A percentile compares a stretch with the other conserved stretches of the same genome.
These are phyloP conservation scores for Chaetophractus vellerosus DNA, from an alignment of 2,797 vertebrate species.

Conservation along the genomic window DNA sequence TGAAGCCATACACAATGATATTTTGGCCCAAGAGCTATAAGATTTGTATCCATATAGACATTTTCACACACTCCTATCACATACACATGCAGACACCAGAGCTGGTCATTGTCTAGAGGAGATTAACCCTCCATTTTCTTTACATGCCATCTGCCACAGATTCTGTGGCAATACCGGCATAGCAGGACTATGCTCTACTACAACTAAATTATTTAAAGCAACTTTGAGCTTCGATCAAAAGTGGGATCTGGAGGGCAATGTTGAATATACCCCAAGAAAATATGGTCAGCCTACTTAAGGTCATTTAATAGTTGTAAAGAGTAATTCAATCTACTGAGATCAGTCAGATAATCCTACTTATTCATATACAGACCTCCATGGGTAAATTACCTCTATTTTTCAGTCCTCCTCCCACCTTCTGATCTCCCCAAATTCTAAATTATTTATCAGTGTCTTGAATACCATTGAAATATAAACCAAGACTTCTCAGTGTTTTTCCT, in stretches of 20 bases:
- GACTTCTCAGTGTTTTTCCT: not conserved
- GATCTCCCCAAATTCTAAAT: slow-evolving; percentile 17
- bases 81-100: not conserved
- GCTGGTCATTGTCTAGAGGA: not conserved
- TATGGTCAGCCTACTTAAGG: not conserved
- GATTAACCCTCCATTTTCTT: not conserved
- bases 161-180: not conserved
- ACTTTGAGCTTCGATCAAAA: not conserved
- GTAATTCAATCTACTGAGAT: not conserved
- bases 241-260: not conserved
- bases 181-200: not conserved
- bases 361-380: not conserved
- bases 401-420: not conserved
- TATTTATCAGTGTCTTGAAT: slow-evolving; percentile 61
- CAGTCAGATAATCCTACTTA: not conserved
- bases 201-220: not conserved
- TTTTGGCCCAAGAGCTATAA: not conserved
- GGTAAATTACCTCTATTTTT: not conserved
- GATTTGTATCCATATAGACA: not conserved
- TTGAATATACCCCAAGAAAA: not conserved
- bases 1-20: not conserved
- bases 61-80: not conserved
- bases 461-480: slow-evolving; percentile 33
- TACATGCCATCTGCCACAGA: not conserved
- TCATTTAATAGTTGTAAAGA: not conserved